phyloP scores from a whole-genome alignment of 2,797 vertebrate species.

The Sebastes taczanowskii region DNA sequence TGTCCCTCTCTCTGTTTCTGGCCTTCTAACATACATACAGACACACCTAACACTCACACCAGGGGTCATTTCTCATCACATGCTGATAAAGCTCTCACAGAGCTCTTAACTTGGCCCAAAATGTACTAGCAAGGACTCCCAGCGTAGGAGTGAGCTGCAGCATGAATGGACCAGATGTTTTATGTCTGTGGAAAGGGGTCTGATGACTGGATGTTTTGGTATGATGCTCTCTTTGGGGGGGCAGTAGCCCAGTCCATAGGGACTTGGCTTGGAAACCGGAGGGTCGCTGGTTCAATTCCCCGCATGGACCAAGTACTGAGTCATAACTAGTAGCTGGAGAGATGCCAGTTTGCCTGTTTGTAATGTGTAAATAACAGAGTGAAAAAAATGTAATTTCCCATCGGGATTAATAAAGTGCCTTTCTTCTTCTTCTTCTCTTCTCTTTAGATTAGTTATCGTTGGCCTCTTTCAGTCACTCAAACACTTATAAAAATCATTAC shows the following conservation, averaged over 20 bases:
- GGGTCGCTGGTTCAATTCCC: too few relatives aligned
- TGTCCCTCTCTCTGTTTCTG: background rate
- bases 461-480: background rate
- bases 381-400: too few relatives aligned
- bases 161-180: constrained; percentile 47
- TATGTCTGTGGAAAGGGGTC: background rate
- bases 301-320: too few relatives aligned
- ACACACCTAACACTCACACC: constrained; percentile 12
- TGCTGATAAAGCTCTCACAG: background rate
- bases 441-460: background rate
- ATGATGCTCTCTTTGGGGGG: background rate
- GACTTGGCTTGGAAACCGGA: too few relatives aligned
- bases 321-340: too few relatives aligned
- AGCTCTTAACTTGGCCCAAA: background rate
- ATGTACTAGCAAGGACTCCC: background rate
- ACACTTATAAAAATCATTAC: background rate
- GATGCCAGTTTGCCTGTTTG: too few relatives aligned
- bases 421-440: background rate
- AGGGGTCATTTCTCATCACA: constrained; percentile 3
- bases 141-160: constrained; percentile 16
- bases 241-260: too few relatives aligned
- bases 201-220: background rate
- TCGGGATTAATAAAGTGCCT: too few relatives aligned
- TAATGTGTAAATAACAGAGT: too few relatives aligned
- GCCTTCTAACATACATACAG: background rate